These are phyloP conservation scores for Pyrochroa serraticornis DNA, from an alignment of 2,888 invertebrate genomes.

Conservation along the genomic window DNA sequence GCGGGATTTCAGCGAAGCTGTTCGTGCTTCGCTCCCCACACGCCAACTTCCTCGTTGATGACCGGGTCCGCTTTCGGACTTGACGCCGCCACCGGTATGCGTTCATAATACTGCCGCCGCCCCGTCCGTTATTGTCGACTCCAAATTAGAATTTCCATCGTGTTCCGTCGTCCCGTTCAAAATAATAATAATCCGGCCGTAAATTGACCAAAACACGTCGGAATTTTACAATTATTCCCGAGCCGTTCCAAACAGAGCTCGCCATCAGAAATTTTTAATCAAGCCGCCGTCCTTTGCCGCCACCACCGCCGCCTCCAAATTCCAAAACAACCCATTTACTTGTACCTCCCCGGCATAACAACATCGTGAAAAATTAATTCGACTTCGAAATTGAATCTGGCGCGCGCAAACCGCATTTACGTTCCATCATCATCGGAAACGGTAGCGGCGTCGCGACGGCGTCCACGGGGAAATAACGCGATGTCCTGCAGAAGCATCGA, in stretches of 20 bases:
- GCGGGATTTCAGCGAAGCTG: too few species aligned
- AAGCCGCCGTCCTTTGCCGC: constrained; percentile 21
- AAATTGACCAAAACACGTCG: constrained; percentile 34
- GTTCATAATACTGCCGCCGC: constrained; percentile 32
- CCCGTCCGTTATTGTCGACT: neutral
- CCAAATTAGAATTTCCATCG: constrained; percentile 32
- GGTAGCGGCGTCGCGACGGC: constrained; percentile 28
- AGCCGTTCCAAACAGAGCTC: constrained; percentile 17
- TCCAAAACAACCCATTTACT: constrained; percentile 20
- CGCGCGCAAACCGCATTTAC: constrained; percentile 35
- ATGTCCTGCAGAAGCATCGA: constrained; percentile 51
- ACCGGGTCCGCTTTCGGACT: too few species aligned
- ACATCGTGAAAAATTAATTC: constrained; percentile 23
- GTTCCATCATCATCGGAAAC: constrained; percentile 36
- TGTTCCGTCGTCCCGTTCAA: constrained; percentile 13
- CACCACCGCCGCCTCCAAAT: constrained; percentile 24
- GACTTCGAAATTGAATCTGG: constrained; percentile 12
- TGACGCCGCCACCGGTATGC: constrained; percentile 21
- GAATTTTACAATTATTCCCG: constrained; percentile 34
- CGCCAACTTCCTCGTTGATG: too few species aligned
- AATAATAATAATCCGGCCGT: constrained; percentile 29
- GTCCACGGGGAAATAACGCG: constrained; percentile 50
- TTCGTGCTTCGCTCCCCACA: too few species aligned
- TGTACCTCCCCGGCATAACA: neutral
- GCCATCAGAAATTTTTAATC: constrained; percentile 32